Conservation (phyloP, 2,797 vertebrate genomes). For the Luscinia megarhynchos region DNA sequence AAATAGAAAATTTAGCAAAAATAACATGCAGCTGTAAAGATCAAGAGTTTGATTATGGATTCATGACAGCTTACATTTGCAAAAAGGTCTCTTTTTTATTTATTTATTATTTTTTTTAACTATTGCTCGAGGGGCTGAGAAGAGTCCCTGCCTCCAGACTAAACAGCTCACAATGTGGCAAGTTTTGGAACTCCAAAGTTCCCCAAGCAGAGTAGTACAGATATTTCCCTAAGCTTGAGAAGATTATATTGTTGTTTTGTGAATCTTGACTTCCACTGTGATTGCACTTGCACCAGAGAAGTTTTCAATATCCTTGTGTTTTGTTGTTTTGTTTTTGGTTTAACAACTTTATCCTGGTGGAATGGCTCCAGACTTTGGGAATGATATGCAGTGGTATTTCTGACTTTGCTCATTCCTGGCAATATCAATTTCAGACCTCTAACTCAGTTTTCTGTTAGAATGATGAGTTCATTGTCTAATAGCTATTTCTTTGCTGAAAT, state of each 20-base stretch:
- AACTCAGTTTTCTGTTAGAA: slow-evolving; percentile 35
- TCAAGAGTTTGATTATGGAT: not conserved
- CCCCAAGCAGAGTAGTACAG: not conserved
- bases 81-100: not conserved
- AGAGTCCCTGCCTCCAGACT: not conserved
- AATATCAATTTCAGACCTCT: slow-evolving; percentile 20
- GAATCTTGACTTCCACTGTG: not conserved
- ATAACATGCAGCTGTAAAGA: not conserved
- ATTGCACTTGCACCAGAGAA: not conserved
- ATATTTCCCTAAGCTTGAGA: not conserved
- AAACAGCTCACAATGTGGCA: not conserved
- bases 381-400: not conserved
- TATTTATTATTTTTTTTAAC: not conserved
- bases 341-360: not conserved
- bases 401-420: slow-evolving; percentile 29
- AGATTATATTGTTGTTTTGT: not conserved
- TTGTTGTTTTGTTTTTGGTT: not conserved
- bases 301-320: not conserved
- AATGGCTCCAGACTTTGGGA: not conserved
- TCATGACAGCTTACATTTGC: not conserved
- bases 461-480: not conserved
- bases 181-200: not conserved
- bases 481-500: slow-evolving; percentile 35
- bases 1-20: not conserved
- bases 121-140: not conserved